Percentiles rank a stretch among this genome's conserved stretches.
These are phyloP conservation scores for Rhagoletis zephyria DNA, from an alignment of 1,140 invertebrate genomes.

Conservation along the genomic window DNA sequence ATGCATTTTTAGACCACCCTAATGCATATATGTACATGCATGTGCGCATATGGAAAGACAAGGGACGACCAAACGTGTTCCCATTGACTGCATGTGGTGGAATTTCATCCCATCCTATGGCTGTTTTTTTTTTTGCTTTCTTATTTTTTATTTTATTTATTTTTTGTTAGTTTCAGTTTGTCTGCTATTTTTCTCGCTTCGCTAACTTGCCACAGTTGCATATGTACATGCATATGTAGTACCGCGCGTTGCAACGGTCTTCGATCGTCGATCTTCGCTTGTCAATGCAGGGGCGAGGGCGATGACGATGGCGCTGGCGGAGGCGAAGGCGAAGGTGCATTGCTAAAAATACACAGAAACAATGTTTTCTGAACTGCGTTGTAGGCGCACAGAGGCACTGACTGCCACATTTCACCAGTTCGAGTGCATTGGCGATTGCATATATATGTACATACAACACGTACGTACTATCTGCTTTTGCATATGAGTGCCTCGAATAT, in stretches of 20 bases:
- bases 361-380: no score
- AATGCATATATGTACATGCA: not conserved
- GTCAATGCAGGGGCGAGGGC: no score
- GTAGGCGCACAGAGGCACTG: no score
- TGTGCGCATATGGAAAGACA: not conserved
- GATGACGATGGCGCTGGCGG: no score
- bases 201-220: constrained; percentile 24
- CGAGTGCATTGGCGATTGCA: no score
- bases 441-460: no score
- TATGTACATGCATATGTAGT: not conserved
- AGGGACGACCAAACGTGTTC: constrained; percentile 35
- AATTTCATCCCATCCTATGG: constrained; percentile 20
- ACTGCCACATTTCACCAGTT: no score
- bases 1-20: no score
- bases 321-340: no score
- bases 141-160: not conserved
- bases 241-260: not conserved
- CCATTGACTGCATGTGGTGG: constrained; percentile 18
- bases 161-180: not conserved
- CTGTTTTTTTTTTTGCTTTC: not conserved
- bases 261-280: not conserved
- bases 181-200: not conserved
- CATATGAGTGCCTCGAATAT: no score
- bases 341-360: no score
- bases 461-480: no score